These are phyloP conservation scores for Aricia agestis DNA, from an alignment of 1,140 invertebrate species.

Conservation along the genomic window DNA sequence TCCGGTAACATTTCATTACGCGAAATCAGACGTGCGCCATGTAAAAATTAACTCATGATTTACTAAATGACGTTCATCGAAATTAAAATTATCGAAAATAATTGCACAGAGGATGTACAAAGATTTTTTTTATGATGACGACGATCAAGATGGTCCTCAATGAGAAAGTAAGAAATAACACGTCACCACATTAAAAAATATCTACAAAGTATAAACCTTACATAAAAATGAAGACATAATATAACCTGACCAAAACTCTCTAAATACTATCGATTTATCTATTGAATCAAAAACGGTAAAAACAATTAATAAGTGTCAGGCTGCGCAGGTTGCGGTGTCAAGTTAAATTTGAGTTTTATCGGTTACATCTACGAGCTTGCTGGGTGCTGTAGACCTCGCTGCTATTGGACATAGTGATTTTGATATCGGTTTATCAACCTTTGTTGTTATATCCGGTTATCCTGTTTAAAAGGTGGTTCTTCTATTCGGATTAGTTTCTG, in stretches of 20 bases:
- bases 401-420: background rate
- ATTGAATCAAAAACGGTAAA: conserved; percentile 3
- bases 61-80: background rate
- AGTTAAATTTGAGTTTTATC: conserved; percentile 1
- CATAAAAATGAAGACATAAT: background rate
- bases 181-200: too few relatives aligned
- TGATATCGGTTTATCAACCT: background rate
- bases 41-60: background rate
- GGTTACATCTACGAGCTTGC: background rate
- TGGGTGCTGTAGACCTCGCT: background rate
- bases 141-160: too few relatives aligned
- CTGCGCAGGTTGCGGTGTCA: background rate
- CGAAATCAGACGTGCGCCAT: conserved; percentile 37
- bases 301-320: background rate
- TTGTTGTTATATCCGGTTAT: background rate
- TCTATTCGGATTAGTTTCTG: background rate
- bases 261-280: background rate
- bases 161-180: too few relatives aligned
- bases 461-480: background rate
- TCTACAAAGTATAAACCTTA: too few relatives aligned
- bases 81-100: background rate
- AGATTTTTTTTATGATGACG: too few relatives aligned
- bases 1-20: conserved; percentile 65
- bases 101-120: background rate
- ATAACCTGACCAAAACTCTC: background rate